Base-by-base conservation (phyloP, 1,140 invertebrate genomes). In the Scaptomyza graminum region DNA sequence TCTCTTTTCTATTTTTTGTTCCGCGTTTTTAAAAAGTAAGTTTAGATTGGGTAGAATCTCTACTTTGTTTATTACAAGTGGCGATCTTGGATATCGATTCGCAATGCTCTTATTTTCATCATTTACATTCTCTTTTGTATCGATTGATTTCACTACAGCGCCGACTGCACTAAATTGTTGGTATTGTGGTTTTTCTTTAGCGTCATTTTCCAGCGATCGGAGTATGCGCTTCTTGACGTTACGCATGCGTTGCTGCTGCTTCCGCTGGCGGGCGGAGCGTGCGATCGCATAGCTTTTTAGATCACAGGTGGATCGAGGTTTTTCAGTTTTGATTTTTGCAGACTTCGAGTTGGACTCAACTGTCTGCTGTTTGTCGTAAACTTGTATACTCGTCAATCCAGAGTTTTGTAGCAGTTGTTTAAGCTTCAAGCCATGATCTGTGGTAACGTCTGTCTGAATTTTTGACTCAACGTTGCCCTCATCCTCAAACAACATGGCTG, bases 231-330 rank as follows among this genome's bases (percentile, higher is more conserved):
- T 79, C 22, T 79, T 89, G 0, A 90, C 57, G 18, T 25, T 56
- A 31, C 50, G 39, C 52, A 89, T 47, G 0, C 63, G 67, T 13
- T 62, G 61, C 9, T 68, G 43, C 7, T 76, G 55, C 7, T 73
- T 60, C 11, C 59, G 66, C 39, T 71, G 84, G 8, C 74, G 69
- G 0, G 65, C 50, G 11, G 71, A 57, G 2, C 85, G 73, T 0
- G 65, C 51, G 25, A 89, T 89, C 0, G 68, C 56, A 47, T 90
- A 80, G n/a, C 85, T 89, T 12, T 65, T 90, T 0, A 76, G 37
- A 11, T 89, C 60, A 39, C 71, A 79, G 16, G 66, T 69, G 8
- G 18, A 31, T 1, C 60, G 39, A 0, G 41, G 1, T 12, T 50
- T 76, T n/a, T 43, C 37, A 5, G 34, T 11, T 2, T 37, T 60